Evolutionary conservation across 92 coral and sea anemone species (phyloP).

Genomic region (Diadumene lineata): DNA sequence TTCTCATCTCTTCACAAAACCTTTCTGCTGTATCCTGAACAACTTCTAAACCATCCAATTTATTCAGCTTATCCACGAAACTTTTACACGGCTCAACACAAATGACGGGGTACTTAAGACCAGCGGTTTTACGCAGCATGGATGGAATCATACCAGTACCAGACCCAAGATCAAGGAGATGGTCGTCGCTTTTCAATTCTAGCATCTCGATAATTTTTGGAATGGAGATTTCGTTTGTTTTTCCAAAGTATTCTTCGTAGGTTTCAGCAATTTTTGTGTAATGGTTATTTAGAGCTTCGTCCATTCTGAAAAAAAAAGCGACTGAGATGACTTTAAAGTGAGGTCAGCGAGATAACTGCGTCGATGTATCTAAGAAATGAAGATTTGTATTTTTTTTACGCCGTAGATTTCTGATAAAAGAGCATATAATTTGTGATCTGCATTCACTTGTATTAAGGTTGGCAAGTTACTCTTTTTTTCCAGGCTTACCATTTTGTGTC

Average conservation of each 20-base stretch:
- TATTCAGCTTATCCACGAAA: background rate
- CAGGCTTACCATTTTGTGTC: too few relatives aligned
- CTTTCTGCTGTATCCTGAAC: slow-evolving; percentile 1
- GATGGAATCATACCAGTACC: slow-evolving; percentile 9
- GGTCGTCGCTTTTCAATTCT: slow-evolving; percentile 6
- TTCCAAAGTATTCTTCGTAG: background rate
- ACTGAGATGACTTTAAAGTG: too few relatives aligned
- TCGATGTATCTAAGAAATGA: too few relatives aligned
- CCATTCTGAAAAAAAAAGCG: too few relatives aligned
- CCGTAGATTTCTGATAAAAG: too few relatives aligned
- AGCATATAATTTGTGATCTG: too few relatives aligned
- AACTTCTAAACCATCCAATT: slow-evolving; percentile 5
- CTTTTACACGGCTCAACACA: slow-evolving; percentile 24
- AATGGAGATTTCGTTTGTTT: background rate
- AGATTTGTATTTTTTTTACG: too few relatives aligned
- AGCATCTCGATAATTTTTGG: background rate
- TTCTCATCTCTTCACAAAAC: background rate
- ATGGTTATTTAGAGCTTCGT: background rate
- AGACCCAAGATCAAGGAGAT: slow-evolving; percentile 18
- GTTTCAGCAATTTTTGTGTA: background rate
- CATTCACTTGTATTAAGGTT: too few relatives aligned
- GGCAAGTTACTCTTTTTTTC: too few relatives aligned
- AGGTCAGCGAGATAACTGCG: too few relatives aligned
- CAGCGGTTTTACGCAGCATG: slow-evolving; percentile 12
- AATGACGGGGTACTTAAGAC: slow-evolving; percentile 18